These are phyloP conservation scores for Scaptomyza montana DNA, from an alignment of 1,140 invertebrate genomes.

Conservation along the genomic window DNA sequence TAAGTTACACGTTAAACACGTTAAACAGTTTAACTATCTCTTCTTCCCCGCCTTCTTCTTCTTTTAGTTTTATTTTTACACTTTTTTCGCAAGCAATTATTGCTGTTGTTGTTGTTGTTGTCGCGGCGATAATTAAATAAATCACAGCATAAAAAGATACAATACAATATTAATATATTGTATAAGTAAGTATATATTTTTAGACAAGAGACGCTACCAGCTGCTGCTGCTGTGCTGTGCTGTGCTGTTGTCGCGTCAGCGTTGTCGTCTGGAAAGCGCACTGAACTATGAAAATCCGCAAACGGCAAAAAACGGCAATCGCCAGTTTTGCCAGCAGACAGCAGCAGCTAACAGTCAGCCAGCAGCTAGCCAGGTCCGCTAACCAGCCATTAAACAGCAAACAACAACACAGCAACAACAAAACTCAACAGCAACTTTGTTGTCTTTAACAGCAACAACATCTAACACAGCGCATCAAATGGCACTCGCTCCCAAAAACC, in stretches of 20 bases:
- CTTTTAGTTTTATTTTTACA: constrained; percentile 20
- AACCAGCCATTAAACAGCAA: constrained; percentile 48
- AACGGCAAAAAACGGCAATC: constrained; percentile 47
- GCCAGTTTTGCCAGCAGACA: constrained; percentile 30
- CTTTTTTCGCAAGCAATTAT: constrained; percentile 55
- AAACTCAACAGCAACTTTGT: constrained; percentile 4
- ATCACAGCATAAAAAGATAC: constrained; percentile 63
- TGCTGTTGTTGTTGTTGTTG: constrained; percentile 17
- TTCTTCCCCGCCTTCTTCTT: background rate
- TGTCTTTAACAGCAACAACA: constrained; percentile 15
- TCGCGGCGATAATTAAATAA: constrained; percentile 57
- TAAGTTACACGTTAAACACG: background rate
- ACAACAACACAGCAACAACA: constrained; percentile 37
- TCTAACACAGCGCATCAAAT: constrained; percentile 65
- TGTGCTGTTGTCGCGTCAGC: constrained; percentile 47
- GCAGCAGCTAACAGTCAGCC: constrained; percentile 7
- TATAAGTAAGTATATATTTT: constrained; percentile 42
- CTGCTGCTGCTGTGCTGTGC: constrained; percentile 28
- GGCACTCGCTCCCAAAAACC: constrained; percentile 58
- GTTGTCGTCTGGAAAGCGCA: constrained; percentile 81
- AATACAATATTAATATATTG: constrained; percentile 39
- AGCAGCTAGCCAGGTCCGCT: constrained; percentile 33
- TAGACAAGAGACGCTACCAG: constrained; percentile 42
- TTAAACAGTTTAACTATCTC: background rate
- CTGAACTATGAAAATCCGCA: constrained; percentile 77